Percentiles rank a stretch among this genome's conserved stretches.
Evolutionary conservation across 2,888 invertebrate species (phyloP).

Genomic region (Melanostoma mellinum): DNA sequence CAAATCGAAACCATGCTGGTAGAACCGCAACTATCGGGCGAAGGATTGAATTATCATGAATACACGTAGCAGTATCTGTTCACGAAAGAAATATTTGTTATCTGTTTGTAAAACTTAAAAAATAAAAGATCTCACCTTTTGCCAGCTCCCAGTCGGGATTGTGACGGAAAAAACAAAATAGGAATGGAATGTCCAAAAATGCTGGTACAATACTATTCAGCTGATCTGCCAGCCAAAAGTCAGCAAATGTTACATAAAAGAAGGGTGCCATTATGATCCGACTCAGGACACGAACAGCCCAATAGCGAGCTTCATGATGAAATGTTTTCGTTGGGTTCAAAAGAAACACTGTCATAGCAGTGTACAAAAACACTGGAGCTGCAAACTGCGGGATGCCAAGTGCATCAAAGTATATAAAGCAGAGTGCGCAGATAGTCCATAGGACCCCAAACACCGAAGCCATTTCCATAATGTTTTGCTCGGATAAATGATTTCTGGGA

Average conservation of each 20-base stretch:
- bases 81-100: constrained; percentile 27
- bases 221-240: constrained; percentile 94
- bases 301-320: constrained; percentile 89
- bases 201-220: constrained; percentile 90
- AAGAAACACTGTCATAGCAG: constrained; percentile 87
- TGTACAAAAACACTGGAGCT: constrained; percentile 88
- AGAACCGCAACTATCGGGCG: constrained; percentile 88
- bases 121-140: constrained; percentile 76
- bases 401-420: constrained; percentile 86
- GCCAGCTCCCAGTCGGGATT: constrained; percentile 84
- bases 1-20: constrained; percentile 93
- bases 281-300: constrained; percentile 85
- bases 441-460: constrained; percentile 89
- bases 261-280: constrained; percentile 89
- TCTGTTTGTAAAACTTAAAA: background rate
- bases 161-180: constrained; percentile 89
- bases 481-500: constrained; percentile 89
- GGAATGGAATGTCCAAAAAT: constrained; percentile 90
- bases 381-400: constrained; percentile 89
- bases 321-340: constrained; percentile 90
- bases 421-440: constrained; percentile 87
- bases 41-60: constrained; percentile 82
- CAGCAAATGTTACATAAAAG: constrained; percentile 90
- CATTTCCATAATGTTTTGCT: constrained; percentile 90
- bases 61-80: constrained; percentile 83